Evolutionary conservation across 2,113 vertebrate genomes (phyloP).

Genomic region (Guaruba guarouba): DNA sequence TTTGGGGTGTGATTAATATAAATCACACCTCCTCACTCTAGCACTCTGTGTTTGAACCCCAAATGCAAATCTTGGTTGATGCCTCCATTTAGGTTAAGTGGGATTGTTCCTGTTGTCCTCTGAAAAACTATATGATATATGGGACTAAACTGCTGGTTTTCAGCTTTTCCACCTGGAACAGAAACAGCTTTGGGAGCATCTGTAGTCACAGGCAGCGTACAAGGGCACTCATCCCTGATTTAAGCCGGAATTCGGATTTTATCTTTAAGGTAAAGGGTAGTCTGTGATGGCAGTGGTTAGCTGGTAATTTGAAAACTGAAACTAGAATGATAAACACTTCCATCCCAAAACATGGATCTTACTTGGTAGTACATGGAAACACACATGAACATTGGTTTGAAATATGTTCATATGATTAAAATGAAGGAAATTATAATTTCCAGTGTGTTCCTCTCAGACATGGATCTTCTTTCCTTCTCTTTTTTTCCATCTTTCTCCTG

Average conservation of each 20-base stretch:
- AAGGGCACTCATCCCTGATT: not conserved
- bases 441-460: not conserved
- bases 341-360: not conserved
- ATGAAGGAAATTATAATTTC: not conserved
- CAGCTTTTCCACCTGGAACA: not conserved
- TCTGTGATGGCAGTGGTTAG: not conserved
- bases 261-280: not conserved
- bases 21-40: not conserved
- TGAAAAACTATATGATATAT: not conserved
- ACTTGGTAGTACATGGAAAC: not conserved
- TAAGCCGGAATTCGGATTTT: not conserved
- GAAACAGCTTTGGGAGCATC: not conserved
- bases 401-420: not conserved
- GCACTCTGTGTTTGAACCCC: not conserved
- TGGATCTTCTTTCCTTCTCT: not conserved
- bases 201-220: not conserved
- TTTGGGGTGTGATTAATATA: not conserved
- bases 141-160: not conserved
- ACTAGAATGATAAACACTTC: not conserved
- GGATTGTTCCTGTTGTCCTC: not conserved
- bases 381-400: not conserved
- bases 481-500: not conserved
- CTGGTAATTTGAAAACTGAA: not conserved
- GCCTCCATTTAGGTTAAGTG: not conserved
- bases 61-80: not conserved